Conservation (phyloP, 1,140 invertebrate genomes). For the Drosophila nigrodunni region DNA sequence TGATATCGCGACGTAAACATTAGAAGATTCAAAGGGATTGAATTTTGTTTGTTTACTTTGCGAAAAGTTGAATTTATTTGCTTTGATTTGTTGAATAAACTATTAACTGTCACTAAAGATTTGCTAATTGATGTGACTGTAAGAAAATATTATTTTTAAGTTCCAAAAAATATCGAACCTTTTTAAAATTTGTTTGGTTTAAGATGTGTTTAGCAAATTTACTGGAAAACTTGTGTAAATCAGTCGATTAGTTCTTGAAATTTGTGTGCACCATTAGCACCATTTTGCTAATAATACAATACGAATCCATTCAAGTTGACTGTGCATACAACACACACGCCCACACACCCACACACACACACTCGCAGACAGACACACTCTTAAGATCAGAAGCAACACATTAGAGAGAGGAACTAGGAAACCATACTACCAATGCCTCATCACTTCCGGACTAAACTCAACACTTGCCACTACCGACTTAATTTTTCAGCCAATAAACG, state of each 20-base stretch:
- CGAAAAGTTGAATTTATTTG: not conserved
- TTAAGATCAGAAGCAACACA: slow-evolving; percentile 4
- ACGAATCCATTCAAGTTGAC: not conserved
- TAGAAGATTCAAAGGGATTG: not conserved
- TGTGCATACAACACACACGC: not conserved
- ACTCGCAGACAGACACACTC: not conserved
- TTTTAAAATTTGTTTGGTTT: no score
- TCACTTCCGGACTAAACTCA: slow-evolving; percentile 34
- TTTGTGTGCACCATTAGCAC: slow-evolving; percentile 9
- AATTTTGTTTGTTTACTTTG: not conserved
- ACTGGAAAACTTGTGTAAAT: no score
- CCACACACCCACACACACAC: not conserved
- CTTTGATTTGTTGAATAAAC: not conserved
- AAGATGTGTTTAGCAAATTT: no score
- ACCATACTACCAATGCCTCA: slow-evolving; percentile 62
- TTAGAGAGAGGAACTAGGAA: slow-evolving; percentile 36
- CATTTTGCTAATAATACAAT: slow-evolving; percentile 9
- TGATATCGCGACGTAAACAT: slow-evolving; percentile 1
- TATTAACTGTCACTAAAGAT: no score
- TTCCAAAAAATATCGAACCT: no score
- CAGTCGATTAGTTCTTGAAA: not conserved
- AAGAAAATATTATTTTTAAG: no score
- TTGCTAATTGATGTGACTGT: no score
- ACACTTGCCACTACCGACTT: slow-evolving; percentile 50
- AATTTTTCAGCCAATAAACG: slow-evolving; percentile 69